Evolutionary conservation across 2,888 invertebrate species (phyloP), one percentile per base, ranked within the genome.

Genomic region (Hybos culiciformis): DNA sequence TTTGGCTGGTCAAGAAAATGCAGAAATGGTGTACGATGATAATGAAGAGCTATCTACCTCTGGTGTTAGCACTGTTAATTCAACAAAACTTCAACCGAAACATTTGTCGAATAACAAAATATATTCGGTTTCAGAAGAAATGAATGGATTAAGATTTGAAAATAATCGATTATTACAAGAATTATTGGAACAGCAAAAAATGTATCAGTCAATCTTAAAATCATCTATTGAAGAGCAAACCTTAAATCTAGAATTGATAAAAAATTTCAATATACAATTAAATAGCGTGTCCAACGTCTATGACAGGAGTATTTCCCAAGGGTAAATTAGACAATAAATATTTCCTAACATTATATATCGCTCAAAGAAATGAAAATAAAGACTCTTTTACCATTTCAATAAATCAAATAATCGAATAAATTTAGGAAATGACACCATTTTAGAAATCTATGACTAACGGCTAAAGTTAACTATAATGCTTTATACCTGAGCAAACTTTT

Each of bases 111-210:
- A 32, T 56, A 21, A 20, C 66, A 46, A 59, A 64, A 46, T 61
- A 58, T 45, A 57, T 11, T 58, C 60, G 18, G 53, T 50, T 59
- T 17, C 53, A 46, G 70, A 71, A 44, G 69, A 72, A 53, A 60
- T 72, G 53, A 62, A 59, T 18, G 54, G 54, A 4, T 50, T 70
- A 9, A 66, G 68, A 45, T 48, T 61, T 19, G 71, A 72, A 47
- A 72, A 70, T 49, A 60, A 64, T 54, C 81, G 78, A 54, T 63
- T 86, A 46, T 70, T 82, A 47, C 80, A 83, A 54, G 85, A 87
- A 51, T 65, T 90, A 23, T 53, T 87, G 38, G 85, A 86, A 24
- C 75, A 74, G 41, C 83, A 87, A 54, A 80, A 79, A 55, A 73
- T 77, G 26, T 81, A 83, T 62, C 82, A 85, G 51, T 67, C 69